Evolutionary conservation across 1,140 invertebrate species (phyloP), one percentile per base, ranked within the genome.

Genomic region (Centruroides sculpturatus): DNA sequence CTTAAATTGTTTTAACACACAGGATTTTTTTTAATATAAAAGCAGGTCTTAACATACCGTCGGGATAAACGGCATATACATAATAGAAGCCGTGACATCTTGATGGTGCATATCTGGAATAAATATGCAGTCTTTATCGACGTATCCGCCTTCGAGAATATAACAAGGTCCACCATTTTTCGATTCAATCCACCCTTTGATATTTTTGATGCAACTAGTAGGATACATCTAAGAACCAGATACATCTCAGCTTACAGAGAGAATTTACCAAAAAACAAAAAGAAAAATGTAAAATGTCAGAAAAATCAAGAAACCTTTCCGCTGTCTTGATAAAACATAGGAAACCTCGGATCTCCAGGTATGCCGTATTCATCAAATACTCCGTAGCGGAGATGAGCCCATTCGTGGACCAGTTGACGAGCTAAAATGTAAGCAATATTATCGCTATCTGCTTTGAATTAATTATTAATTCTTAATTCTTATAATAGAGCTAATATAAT

Each of bases 331-430:
- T 71, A 72, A 67, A 71, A 70, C 48, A 64, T 59, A 3, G 68
- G 72, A 56, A 68, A 74, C 13, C 66, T 53, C 4, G 62, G 66
- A 56, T 72, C 69, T 4, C 64, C 66, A 8, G 67, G 68, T 55
- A 68, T 69, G 35, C 72, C 71, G 59, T 73, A 74, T 66, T 78
- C 76, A 57, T 77, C 73, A 64, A 76, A 78, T n/a, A 76, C 72
- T 0, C 77, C 77, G 66, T 73, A 78, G 3, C 76, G 71, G 52
- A 75, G 74, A 59, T 76, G 74, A 2, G 74, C 74, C 73, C 75
- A 78, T 62, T 77, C 74, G 60, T 77, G 75, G 12, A 76, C 72
- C n/a, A 78, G 59, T 47, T 72, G 69, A 48, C 71, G 71, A 56
- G 66, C 75, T 77, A 41, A 8, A 23, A 23, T 23, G 23, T 23